Conservation (phyloP, 1,140 invertebrate species). For the Ectropis grisescens region DNA sequence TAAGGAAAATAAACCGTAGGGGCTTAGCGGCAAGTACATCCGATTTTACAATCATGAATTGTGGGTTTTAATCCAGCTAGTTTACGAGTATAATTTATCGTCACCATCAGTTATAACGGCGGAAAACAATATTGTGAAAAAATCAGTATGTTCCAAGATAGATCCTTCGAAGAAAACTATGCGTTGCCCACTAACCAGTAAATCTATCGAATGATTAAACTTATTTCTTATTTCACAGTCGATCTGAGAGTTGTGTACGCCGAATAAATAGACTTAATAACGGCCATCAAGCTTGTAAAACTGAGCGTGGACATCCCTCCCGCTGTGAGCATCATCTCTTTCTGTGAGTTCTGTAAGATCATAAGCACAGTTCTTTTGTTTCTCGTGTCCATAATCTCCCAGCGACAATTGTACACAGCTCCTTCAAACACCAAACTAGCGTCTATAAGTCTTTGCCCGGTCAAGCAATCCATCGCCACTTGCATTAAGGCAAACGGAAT, state of each 20-base stretch:
- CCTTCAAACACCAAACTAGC: constrained; percentile 19
- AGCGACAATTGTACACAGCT: constrained; percentile 19
- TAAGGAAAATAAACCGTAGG: too few relatives aligned
- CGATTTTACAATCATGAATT: too few relatives aligned
- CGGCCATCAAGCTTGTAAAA: constrained; percentile 11
- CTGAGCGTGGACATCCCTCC: constrained; percentile 12
- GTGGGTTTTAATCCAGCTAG: too few relatives aligned
- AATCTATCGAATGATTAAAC: too few relatives aligned
- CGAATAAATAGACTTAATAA: constrained; percentile 14
- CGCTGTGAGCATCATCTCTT: constrained; percentile 14
- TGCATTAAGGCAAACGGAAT: constrained; percentile 23
- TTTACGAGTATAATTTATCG: too few relatives aligned
- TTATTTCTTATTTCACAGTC: constrained; percentile 3
- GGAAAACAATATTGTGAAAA: too few relatives aligned
- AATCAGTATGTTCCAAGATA: too few relatives aligned
- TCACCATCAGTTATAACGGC: too few relatives aligned
- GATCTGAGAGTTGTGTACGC: constrained; percentile 12
- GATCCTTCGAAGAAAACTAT: too few relatives aligned
- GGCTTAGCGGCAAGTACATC: too few relatives aligned
- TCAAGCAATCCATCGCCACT: constrained; percentile 29
- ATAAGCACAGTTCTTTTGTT: constrained; percentile 14
- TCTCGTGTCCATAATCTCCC: constrained; percentile 16
- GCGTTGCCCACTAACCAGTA: too few relatives aligned
- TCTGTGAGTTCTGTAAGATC: constrained; percentile 20
- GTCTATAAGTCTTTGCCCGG: constrained; percentile 32